Evolutionary conservation across 53 echinoderm and acorn worm species (phyloP).

Genomic region (Hippasteria phrygiana): DNA sequence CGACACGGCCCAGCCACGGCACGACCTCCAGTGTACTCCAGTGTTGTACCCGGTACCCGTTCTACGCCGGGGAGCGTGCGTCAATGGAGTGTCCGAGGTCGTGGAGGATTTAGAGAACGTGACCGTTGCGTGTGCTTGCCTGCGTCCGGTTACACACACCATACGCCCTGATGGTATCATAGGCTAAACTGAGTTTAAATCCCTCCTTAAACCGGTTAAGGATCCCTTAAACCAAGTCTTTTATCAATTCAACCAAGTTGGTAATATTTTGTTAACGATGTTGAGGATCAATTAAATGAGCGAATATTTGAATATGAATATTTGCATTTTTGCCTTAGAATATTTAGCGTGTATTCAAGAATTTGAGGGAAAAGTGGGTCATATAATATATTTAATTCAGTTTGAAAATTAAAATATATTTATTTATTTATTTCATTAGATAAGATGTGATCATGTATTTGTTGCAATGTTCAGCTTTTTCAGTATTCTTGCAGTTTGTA

Average conservation of each 20-base stretch:
- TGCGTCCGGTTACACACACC: constrained; percentile 5
- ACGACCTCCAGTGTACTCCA: constrained; percentile 33
- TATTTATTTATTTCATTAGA: no score
- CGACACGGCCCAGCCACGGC: neutral
- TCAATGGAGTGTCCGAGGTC: constrained; percentile 33
- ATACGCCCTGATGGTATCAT: constrained; percentile 8
- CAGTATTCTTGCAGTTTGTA: no score
- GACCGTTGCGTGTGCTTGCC: constrained; percentile 61
- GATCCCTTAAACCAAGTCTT: neutral
- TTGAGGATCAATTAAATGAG: neutral
- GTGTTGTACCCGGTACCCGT: constrained; percentile 39
- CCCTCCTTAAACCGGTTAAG: neutral
- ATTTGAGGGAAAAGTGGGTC: no score
- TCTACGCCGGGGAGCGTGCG: constrained; percentile 39
- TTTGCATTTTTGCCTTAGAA: no score
- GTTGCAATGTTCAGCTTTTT: no score
- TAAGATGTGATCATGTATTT: no score
- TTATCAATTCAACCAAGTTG: neutral
- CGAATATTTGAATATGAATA: no score
- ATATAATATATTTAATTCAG: no score
- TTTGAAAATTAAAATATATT: no score
- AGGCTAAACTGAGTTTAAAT: neutral
- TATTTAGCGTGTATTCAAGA: no score
- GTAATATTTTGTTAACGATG: neutral
- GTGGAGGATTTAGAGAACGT: constrained; percentile 30